A percentile compares a stretch with the other conserved stretches of the same genome.
Evolutionary conservation across 2,113 vertebrate species (phyloP).

Genomic region (Alouatta palliata): DNA sequence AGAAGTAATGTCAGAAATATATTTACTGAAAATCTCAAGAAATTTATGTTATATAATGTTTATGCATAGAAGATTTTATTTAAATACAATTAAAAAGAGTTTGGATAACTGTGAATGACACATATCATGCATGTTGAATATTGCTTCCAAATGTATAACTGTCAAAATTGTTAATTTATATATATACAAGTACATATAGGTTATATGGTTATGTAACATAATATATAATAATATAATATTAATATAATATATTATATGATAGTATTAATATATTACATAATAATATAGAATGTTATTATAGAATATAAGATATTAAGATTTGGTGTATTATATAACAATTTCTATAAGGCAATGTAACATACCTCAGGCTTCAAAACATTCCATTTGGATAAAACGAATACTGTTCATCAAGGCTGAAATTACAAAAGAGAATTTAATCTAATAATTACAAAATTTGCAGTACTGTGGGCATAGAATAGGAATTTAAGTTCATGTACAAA

Average conservation of each 20-base stretch:
- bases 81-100: background rate
- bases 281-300: too few relatives aligned
- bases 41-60: background rate
- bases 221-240: too few relatives aligned
- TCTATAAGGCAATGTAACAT: background rate
- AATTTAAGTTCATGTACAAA: constrained; percentile 39
- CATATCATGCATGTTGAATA: background rate
- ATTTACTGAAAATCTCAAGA: background rate
- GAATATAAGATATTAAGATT: too few relatives aligned
- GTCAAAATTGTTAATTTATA: background rate
- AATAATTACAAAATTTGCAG: constrained; percentile 25
- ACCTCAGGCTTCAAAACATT: background rate
- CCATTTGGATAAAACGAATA: background rate
- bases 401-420: background rate
- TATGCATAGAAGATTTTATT: background rate
- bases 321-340: too few relatives aligned
- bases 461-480: constrained; percentile 16
- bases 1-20: background rate
- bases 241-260: too few relatives aligned
- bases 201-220: background rate
- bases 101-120: background rate
- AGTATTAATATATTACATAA: too few relatives aligned
- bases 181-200: background rate
- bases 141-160: background rate
- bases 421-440: constrained; percentile 44